Base-by-base conservation (phyloP, 1,140 invertebrate genomes). In the Rhizoglyphus robini region DNA sequence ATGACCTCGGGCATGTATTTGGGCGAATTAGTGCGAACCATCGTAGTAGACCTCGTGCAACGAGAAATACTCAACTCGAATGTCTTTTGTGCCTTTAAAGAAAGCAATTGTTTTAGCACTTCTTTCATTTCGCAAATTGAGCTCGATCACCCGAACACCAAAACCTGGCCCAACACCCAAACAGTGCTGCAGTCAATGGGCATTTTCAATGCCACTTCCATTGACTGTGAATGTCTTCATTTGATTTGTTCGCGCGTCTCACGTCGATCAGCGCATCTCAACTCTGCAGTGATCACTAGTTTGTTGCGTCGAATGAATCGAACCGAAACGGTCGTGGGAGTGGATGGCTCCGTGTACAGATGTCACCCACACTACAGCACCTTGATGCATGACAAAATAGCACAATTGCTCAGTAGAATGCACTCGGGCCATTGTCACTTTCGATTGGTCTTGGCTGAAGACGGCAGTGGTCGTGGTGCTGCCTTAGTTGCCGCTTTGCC, bases 341-440 rank as follows among this genome's bases (percentile, higher is more conserved):
- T 99, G 68, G 96, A 99, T 77, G 96, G 96, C 20, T 97, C 94
- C 30, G 88, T 99, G 0, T 99, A 97, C 76, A 83, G 94, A 71
- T 98, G 88, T 81, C 96, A 99, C 77, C 95, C 96, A 1, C 87
- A 94, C 76, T 98, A 99, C 79, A 77, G 81, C 23, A 81, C 90
- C 74, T 78, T 95, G 29, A 82, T 90, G 41, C 74, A 79, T 48
- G 76, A 78, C 5, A 76, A 75, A 36, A 68, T 60, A 5, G 13
- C 15, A 5, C 15, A 32, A 8, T 23, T 60, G 5, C 13, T 60
- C 8, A 15, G 8, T 11, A 11, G 8, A 23, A 25, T 11, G 15
- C 8, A 20, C 8, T 8, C 36, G 8, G 23, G 8, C 23, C 23
- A 54, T 32, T 11, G 8, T 32, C 8, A 54, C 8, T 96, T 96